A percentile compares a stretch with the other conserved stretches of the same genome.
Evolutionary conservation across 1,140 invertebrate genomes (phyloP).

Genomic region (Antheraea mylitta): DNA sequence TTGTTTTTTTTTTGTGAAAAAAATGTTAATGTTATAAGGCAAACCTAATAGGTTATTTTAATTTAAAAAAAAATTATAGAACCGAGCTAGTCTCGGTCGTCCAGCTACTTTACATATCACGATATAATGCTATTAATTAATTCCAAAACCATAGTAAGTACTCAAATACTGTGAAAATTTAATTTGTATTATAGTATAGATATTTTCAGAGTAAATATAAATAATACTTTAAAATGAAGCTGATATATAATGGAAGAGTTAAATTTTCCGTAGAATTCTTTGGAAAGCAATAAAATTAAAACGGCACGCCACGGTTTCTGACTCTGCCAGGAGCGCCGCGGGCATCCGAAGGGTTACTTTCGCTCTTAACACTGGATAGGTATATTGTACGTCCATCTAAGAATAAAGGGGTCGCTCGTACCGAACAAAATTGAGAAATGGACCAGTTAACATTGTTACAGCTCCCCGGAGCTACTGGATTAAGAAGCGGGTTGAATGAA

Average conservation of each 20-base stretch:
- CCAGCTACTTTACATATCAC: too few species aligned
- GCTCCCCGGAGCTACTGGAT: conserved; percentile 54
- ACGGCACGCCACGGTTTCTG: conserved; percentile 43
- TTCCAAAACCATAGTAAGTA: too few species aligned
- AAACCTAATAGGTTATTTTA: too few species aligned
- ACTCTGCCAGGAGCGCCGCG: conserved; percentile 41
- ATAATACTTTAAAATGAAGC: conserved; percentile 7
- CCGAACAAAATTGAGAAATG: conserved; percentile 73
- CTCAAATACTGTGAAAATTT: too few species aligned
- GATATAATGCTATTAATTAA: too few species aligned
- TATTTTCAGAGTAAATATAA: background rate
- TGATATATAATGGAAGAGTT: conserved; percentile 20
- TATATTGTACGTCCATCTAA: conserved; percentile 60
- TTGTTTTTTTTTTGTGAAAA: too few species aligned
- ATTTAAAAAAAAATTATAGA: too few species aligned
- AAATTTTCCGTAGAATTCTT: conserved; percentile 38
- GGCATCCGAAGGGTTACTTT: conserved; percentile 58
- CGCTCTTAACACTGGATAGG: background rate
- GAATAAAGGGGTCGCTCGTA: conserved; percentile 52
- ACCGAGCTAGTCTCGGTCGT: too few species aligned
- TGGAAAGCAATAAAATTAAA: conserved; percentile 64
- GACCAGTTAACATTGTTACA: conserved; percentile 72
- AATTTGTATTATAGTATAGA: background rate
- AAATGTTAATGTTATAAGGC: too few species aligned
- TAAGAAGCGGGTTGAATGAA: conserved; percentile 55